A percentile compares a stretch with the other conserved stretches of the same genome.
Conservation (phyloP, 2,888 invertebrate genomes). For the Teleiodes luculella region DNA sequence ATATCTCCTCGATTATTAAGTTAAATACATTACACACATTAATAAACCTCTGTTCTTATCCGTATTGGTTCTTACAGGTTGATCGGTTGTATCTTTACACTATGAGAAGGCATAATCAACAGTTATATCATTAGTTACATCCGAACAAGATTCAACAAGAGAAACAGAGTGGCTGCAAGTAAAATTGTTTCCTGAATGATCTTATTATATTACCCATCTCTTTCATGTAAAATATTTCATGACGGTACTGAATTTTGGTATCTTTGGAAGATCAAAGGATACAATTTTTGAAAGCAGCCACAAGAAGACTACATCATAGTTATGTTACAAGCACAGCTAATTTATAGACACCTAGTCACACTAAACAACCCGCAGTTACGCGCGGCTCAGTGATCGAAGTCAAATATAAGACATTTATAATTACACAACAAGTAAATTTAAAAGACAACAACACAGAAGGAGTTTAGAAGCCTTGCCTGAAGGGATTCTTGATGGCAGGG, state of each 20-base stretch:
- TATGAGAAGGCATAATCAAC: slow-evolving; percentile 56
- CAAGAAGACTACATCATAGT: slow-evolving; percentile 34
- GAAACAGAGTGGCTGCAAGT: slow-evolving; percentile 16
- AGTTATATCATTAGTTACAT: slow-evolving; percentile 43
- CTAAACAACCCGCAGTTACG: slow-evolving; percentile 53
- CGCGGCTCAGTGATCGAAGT: slow-evolving; percentile 75
- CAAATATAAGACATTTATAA: slow-evolving; percentile 71
- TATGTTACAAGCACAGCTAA: slow-evolving; percentile 58
- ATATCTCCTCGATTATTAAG: not conserved
- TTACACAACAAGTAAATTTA: slow-evolving; percentile 75
- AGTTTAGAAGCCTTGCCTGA: slow-evolving; percentile 87
- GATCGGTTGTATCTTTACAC: slow-evolving; percentile 30
- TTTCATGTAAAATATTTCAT: not conserved
- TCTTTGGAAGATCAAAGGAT: not conserved
- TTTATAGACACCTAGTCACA: slow-evolving; percentile 59
- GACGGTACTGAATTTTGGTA: not conserved
- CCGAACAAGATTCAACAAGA: slow-evolving; percentile 55
- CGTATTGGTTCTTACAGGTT: slow-evolving; percentile 36
- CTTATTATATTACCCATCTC: slow-evolving; percentile 7
- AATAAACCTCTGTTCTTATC: slow-evolving; percentile 12
- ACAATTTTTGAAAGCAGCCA: slow-evolving; percentile 27
- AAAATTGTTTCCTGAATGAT: slow-evolving; percentile 1
- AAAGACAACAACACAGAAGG: slow-evolving; percentile 70
- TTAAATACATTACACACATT: slow-evolving; percentile 2
- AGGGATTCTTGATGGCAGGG: slow-evolving; percentile 84